Evolutionary conservation across 2,797 vertebrate species (phyloP).

Genomic region (Cuculus canorus): DNA sequence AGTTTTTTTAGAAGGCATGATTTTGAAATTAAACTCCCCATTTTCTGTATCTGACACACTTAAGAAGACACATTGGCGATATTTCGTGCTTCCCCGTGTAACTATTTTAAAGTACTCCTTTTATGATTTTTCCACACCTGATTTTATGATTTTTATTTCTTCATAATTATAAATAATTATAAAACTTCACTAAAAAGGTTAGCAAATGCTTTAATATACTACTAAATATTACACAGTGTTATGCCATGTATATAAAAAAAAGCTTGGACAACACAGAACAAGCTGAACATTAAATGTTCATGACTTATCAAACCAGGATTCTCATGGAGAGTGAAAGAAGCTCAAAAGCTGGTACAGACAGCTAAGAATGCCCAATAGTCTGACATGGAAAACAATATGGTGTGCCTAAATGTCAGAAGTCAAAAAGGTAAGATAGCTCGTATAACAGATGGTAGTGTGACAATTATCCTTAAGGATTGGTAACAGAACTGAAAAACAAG

Average conservation of each 20-base stretch:
- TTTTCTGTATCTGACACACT: background rate
- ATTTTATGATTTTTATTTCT: background rate
- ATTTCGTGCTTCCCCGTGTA: background rate
- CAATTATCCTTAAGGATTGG: background rate
- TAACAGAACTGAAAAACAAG: background rate
- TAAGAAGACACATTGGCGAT: background rate
- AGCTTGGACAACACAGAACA: background rate
- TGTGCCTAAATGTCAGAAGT: background rate
- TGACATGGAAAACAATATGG: background rate
- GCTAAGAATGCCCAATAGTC: background rate
- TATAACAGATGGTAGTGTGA: fast-evolving
- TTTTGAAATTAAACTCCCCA: background rate
- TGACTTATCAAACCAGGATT: background rate
- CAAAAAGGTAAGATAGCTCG: background rate
- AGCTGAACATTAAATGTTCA: background rate
- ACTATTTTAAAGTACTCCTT: background rate
- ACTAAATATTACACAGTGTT: background rate
- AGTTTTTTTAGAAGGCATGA: background rate
- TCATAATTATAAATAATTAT: background rate
- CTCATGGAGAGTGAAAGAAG: background rate
- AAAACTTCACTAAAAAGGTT: background rate
- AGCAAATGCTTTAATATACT: background rate
- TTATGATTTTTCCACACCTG: background rate
- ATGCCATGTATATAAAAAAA: background rate
- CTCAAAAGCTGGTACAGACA: background rate